Percentiles rank a stretch among this genome's conserved stretches.
Evolutionary conservation across 2,797 vertebrate species (phyloP).

Genomic region (Sebastes matsubarae): DNA sequence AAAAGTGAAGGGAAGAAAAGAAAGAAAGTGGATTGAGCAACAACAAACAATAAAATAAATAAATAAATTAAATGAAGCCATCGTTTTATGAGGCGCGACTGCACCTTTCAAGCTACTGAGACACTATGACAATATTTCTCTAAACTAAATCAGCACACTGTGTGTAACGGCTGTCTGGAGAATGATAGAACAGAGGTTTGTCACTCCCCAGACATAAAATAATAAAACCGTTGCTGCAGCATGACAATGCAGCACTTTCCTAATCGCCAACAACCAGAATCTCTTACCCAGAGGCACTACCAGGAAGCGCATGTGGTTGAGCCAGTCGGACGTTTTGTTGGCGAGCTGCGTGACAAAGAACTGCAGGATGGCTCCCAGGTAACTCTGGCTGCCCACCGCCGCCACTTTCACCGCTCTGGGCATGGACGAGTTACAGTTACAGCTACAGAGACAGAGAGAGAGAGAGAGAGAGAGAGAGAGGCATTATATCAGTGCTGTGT

Average conservation of each 20-base stretch:
- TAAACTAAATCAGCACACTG: not conserved
- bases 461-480: not conserved
- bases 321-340: conserved; percentile 97
- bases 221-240: not conserved
- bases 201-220: not conserved
- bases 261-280: not conserved
- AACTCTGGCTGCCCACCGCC: conserved; percentile 92
- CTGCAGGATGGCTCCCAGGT: conserved; percentile 92
- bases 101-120: not conserved
- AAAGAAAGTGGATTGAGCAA: not conserved
- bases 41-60: not conserved
- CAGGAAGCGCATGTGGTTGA: conserved; percentile 95
- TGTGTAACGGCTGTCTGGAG: not conserved
- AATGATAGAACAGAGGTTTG: not conserved
- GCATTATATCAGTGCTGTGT: not conserved
- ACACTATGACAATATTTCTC: too few relatives aligned
- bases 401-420: conserved; percentile 94
- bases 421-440: conserved; percentile 98
- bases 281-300: conserved; percentile 91
- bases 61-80: not conserved
- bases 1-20: not conserved
- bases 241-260: not conserved
- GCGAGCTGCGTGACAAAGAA: conserved; percentile 97
- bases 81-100: not conserved
- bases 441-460: conserved; percentile 78